Evolutionary conservation across 2,797 vertebrate species (phyloP).

Genomic region (Pelodytes ibericus): DNA sequence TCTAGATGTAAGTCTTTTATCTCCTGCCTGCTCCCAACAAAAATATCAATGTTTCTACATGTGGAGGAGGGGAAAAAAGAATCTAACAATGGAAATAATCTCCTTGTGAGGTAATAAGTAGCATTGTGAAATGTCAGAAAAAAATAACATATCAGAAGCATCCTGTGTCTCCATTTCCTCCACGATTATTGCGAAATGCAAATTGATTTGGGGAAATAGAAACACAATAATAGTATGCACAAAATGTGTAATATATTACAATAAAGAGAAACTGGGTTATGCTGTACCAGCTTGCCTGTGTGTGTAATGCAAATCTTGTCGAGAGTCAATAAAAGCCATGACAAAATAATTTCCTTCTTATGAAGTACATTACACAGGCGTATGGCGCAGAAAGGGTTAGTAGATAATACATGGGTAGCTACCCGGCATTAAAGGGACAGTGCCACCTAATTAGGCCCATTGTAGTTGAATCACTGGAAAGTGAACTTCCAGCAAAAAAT

Average conservation of each 20-base stretch:
- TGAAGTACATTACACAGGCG: no score
- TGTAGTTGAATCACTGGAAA: no score
- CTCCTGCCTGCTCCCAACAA: not conserved
- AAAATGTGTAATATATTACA: constrained; percentile 12
- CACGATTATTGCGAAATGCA: constrained; percentile 25
- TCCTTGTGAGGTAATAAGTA: constrained; percentile 3
- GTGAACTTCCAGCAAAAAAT: no score
- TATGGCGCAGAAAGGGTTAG: no score
- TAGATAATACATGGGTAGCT: no score
- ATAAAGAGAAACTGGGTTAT: constrained; percentile 17
- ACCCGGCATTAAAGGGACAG: no score
- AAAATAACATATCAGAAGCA: constrained; percentile 20
- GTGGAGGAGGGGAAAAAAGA: not conserved
- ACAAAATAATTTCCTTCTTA: no score
- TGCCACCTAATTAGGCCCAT: no score
- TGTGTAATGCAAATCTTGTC: not conserved
- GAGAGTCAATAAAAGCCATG: no score
- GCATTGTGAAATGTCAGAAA: not conserved
- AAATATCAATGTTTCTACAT: not conserved
- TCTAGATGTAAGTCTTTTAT: not conserved
- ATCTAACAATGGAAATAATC: not conserved
- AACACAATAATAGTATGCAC: constrained; percentile 24
- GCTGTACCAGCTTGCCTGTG: not conserved
- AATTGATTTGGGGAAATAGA: constrained; percentile 40
- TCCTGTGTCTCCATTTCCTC: constrained; percentile 3